These are phyloP conservation scores for Pocillopora verrucosa DNA, from an alignment of 64 coral and sea anemone genomes.

Conservation along the genomic window DNA sequence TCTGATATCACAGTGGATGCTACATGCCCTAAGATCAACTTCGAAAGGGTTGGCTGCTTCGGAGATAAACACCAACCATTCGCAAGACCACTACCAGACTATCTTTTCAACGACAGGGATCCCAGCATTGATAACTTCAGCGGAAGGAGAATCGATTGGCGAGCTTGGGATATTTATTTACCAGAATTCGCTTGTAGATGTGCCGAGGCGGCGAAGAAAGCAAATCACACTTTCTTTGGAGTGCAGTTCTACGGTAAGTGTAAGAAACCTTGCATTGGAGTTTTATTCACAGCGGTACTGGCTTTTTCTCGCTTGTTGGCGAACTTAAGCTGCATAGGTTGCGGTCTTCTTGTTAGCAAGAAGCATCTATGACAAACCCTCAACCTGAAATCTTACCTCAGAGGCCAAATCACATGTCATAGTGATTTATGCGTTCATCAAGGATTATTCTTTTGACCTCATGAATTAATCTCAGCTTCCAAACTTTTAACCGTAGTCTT, in stretches of 20 bases:
- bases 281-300: neutral
- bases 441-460: too few species aligned
- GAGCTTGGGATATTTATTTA: conserved; percentile 60
- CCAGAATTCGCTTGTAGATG: conserved; percentile 65
- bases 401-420: too few species aligned
- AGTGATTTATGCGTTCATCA: too few species aligned
- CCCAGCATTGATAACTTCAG: conserved; percentile 1
- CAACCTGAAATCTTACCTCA: too few species aligned
- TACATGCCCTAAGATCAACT: neutral
- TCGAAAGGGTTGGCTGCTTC: conserved; percentile 53
- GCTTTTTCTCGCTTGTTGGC: neutral
- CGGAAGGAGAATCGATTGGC: conserved; percentile 54
- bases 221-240: conserved; percentile 41
- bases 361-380: too few species aligned
- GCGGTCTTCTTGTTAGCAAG: too few species aligned
- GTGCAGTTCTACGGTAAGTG: conserved; percentile 65
- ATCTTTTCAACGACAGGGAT: conserved; percentile 72
- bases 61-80: neutral
- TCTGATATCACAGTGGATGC: conserved; percentile 11
- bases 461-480: too few species aligned
- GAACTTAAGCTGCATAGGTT: neutral
- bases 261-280: neutral
- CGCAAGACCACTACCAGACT: conserved; percentile 49
- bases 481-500: neutral
- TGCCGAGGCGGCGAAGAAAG: conserved; percentile 39